Conservation (phyloP, 2,888 invertebrate species). For the Fragum whitleyi region DNA sequence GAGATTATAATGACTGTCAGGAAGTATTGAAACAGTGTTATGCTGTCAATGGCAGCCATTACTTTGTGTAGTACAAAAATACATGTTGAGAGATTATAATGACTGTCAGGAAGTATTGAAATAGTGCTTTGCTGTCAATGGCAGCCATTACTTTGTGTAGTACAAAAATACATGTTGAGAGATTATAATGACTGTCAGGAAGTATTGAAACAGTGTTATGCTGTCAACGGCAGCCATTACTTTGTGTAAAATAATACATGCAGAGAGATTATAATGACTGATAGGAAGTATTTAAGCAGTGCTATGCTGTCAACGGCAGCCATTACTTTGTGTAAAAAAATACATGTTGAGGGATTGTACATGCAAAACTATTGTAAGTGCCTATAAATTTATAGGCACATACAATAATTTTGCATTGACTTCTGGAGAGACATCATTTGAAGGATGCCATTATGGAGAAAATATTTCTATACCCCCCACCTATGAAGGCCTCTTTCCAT, state of each 20-base stretch:
- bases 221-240: conserved; percentile 79
- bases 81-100: conserved; percentile 77
- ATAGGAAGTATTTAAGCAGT: conserved; percentile 84
- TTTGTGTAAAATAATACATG: neutral
- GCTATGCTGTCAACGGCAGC: conserved; percentile 81
- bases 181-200: conserved; percentile 84
- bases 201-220: conserved; percentile 83
- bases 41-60: conserved; percentile 80
- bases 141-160: conserved; percentile 72
- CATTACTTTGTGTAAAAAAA: conserved; percentile 57
- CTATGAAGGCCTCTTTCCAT: too few species aligned
- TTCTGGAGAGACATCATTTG: too few species aligned
- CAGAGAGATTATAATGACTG: conserved; percentile 82
- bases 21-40: conserved; percentile 84
- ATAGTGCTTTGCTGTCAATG: conserved; percentile 82
- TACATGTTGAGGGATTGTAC: conserved; percentile 75
- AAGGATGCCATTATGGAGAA: too few species aligned
- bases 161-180: conserved; percentile 52
- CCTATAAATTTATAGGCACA: too few species aligned
- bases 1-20: conserved; percentile 82
- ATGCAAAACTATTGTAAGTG: too few species aligned
- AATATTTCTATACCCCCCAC: too few species aligned
- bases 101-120: conserved; percentile 84
- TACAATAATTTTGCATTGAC: too few species aligned
- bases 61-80: neutral